A percentile compares a stretch with the other conserved stretches of the same genome.
These are phyloP conservation scores for Dryadula phaetusa DNA, from an alignment of 2,888 invertebrate genomes.

Conservation along the genomic window DNA sequence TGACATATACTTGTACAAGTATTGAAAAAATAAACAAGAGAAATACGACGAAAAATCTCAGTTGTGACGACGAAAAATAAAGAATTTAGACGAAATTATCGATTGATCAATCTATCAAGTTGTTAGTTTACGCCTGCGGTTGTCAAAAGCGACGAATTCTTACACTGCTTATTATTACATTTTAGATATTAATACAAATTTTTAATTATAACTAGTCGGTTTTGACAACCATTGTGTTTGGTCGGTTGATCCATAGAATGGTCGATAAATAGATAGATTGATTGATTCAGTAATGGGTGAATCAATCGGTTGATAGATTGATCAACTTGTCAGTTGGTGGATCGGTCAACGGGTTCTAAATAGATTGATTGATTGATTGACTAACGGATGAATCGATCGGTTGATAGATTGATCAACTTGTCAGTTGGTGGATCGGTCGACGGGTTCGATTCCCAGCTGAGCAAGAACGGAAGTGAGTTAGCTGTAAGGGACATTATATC, in stretches of 20 bases:
- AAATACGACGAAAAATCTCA: background rate
- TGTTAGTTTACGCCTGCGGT: background rate
- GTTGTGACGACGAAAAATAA: background rate
- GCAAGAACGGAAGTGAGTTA: slow-evolving; percentile 2
- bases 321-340: background rate
- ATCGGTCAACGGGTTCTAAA: background rate
- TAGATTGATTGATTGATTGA: background rate
- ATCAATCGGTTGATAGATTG: background rate
- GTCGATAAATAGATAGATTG: background rate
- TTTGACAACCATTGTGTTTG: slow-evolving; percentile 17
- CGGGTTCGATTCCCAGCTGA: background rate
- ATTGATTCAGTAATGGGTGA: background rate
- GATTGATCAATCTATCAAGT: slow-evolving; percentile 3
- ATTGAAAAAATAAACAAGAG: too few relatives aligned
- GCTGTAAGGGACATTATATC: slow-evolving; percentile 31
- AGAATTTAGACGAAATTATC: too few relatives aligned
- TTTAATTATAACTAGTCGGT: background rate
- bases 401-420: background rate
- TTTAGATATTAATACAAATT: slow-evolving; percentile 14
- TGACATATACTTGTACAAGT: too few relatives aligned
- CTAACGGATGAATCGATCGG: too few relatives aligned
- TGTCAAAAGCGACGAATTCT: slow-evolving; percentile 4
- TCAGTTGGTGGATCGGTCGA: background rate
- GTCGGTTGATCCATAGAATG: background rate
- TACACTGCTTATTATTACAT: slow-evolving; percentile 16